A percentile compares a stretch with the other conserved stretches of the same genome.
phyloP scores from a whole-genome alignment of 2,113 vertebrate species.

The Cercopithecus mona region DNA sequence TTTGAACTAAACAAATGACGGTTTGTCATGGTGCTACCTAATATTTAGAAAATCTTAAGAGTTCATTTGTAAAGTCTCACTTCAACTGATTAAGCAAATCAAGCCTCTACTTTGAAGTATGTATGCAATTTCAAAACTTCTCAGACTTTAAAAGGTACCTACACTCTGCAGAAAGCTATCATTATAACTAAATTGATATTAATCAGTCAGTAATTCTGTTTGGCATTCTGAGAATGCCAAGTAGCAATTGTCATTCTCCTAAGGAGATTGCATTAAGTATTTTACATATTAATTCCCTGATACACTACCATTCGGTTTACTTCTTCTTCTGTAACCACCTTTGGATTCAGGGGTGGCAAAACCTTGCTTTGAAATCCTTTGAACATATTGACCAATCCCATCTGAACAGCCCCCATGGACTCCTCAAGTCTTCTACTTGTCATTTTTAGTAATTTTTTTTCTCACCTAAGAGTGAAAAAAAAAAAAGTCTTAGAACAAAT shows the following conservation, averaged over 20 bases:
- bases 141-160: not conserved
- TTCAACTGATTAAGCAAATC: not conserved
- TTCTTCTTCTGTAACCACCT: constrained; percentile 75
- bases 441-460: constrained; percentile 72
- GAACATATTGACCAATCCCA: constrained; percentile 59
- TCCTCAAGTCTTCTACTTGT: constrained; percentile 54
- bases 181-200: not conserved
- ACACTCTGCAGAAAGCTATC: not conserved
- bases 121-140: not conserved
- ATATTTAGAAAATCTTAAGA: constrained; percentile 23
- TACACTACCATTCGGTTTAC: constrained; percentile 73
- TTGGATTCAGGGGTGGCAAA: constrained; percentile 62
- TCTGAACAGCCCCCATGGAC: constrained; percentile 61
- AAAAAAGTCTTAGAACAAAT: not conserved
- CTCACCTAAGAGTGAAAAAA: constrained; percentile 73
- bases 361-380: constrained; percentile 78
- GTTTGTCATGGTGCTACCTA: not conserved
- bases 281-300: not conserved
- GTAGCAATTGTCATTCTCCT: not conserved
- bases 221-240: not conserved
- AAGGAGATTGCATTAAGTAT: not conserved
- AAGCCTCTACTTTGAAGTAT: not conserved
- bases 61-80: not conserved
- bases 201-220: not conserved
- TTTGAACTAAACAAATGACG: not conserved